These are phyloP conservation scores for Drosophila diplacantha DNA, from an alignment of 2,888 invertebrate species.

Conservation along the genomic window DNA sequence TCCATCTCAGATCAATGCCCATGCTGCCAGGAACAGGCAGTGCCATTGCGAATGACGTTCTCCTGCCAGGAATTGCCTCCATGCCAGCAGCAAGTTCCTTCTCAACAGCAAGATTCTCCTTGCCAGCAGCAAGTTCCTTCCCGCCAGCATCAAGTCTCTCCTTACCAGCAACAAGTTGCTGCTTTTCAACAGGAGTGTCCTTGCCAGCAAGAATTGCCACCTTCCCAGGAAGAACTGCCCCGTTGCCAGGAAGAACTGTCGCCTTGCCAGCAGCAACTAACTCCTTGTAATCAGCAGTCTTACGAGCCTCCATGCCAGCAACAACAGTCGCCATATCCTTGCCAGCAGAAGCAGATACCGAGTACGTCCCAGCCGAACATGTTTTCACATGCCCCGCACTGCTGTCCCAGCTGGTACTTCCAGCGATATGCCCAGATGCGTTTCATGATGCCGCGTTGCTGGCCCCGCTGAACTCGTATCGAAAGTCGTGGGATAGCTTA, in stretches of 20 bases:
- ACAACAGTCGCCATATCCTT: slow-evolving; percentile 9
- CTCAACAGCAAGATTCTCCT: background rate
- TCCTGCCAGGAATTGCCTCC: slow-evolving; percentile 1
- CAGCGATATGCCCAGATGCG: slow-evolving; percentile 55
- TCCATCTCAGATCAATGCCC: background rate
- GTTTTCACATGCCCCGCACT: slow-evolving; percentile 23
- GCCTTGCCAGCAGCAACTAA: background rate
- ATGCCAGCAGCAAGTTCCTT: background rate
- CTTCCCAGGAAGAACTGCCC: slow-evolving; percentile 8
- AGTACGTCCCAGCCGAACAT: slow-evolving; percentile 9
- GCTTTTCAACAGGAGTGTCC: background rate
- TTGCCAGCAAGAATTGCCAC: background rate
- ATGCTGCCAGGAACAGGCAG: slow-evolving; percentile 1
- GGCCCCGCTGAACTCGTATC: slow-evolving; percentile 37
- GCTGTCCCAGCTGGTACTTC: slow-evolving; percentile 33
- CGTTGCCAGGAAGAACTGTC: background rate
- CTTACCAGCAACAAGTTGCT: background rate
- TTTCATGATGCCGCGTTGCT: slow-evolving; percentile 58
- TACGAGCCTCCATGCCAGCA: slow-evolving; percentile 16
- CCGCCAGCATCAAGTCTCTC: slow-evolving; percentile 11
- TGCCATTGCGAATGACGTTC: background rate
- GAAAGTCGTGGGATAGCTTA: slow-evolving; percentile 47
- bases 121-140: background rate
- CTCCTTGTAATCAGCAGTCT: slow-evolving; percentile 7
- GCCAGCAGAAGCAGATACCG: slow-evolving; percentile 1